These are phyloP conservation scores for Pogona vitticeps DNA, from an alignment of 2,113 vertebrate species.

Conservation along the genomic window DNA sequence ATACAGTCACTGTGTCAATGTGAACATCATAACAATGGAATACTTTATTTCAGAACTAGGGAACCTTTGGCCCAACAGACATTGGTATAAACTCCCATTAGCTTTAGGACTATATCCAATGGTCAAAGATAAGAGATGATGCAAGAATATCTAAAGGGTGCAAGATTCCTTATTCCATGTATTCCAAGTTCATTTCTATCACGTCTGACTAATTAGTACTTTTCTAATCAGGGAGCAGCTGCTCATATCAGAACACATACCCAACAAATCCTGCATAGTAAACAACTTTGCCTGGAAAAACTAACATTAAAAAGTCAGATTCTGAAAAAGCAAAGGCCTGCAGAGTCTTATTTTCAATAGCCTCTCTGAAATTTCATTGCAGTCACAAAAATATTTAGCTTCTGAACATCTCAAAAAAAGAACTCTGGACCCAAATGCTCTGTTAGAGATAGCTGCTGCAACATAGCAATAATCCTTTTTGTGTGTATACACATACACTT, in stretches of 20 bases:
- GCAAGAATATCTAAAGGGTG: no score
- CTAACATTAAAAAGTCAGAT: background rate
- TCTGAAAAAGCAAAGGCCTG: background rate
- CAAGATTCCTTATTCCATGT: no score
- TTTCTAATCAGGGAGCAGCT: background rate
- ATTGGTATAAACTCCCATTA: no score
- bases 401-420: background rate
- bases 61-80: no score
- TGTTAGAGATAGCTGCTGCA: background rate
- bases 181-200: no score
- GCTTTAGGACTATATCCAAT: no score
- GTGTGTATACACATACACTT: background rate
- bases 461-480: constrained; percentile 2
- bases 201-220: background rate
- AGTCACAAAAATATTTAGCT: background rate
- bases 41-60: background rate
- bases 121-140: no score
- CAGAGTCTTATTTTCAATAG: background rate
- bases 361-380: background rate
- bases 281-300: background rate
- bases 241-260: background rate
- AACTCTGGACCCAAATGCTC: constrained; percentile 8
- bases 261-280: background rate
- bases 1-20: background rate
- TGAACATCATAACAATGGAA: background rate